These are phyloP conservation scores for Fregata magnificens DNA, from an alignment of 2,113 vertebrate species.

Conservation along the genomic window DNA sequence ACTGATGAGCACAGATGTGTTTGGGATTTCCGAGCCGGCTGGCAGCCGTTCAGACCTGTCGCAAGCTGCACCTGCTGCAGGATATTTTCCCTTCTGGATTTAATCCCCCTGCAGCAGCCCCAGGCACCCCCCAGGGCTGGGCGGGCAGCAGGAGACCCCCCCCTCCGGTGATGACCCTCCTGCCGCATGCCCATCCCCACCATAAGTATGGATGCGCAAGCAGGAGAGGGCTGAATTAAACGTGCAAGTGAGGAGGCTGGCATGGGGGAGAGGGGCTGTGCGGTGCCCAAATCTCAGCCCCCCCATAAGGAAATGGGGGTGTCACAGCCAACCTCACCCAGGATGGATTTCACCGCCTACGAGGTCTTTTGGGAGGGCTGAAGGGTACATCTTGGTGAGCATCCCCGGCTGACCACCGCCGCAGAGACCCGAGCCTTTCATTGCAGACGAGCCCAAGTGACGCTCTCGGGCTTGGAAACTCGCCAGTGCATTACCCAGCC, in stretches of 20 bases:
- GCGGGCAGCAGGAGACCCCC: neutral
- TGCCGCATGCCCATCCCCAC: neutral
- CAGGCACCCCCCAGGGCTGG: neutral
- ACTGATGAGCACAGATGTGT: slow-evolving; percentile 73
- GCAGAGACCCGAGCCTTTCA: fast-evolving
- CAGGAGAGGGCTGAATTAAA: neutral
- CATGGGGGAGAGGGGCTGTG: neutral
- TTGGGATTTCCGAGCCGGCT: slow-evolving; percentile 54
- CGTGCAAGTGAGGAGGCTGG: fast-evolving
- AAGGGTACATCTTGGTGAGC: neutral
- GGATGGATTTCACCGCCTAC: neutral
- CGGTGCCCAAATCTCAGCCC: neutral
- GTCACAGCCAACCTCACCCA: neutral
- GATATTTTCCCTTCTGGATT: slow-evolving; percentile 27
- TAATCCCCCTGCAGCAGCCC: neutral
- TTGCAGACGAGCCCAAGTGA: neutral
- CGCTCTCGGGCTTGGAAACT: neutral
- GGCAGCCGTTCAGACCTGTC: slow-evolving; percentile 68
- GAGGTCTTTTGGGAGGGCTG: neutral
- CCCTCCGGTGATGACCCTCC: too few relatives aligned
- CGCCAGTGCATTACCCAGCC: neutral
- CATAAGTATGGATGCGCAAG: neutral
- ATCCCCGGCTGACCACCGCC: fast-evolving
- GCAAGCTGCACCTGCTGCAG: slow-evolving; percentile 69
- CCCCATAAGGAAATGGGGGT: neutral